Conservation (phyloP, 2,113 vertebrate species). For the Oxygymnocypris stewartii region DNA sequence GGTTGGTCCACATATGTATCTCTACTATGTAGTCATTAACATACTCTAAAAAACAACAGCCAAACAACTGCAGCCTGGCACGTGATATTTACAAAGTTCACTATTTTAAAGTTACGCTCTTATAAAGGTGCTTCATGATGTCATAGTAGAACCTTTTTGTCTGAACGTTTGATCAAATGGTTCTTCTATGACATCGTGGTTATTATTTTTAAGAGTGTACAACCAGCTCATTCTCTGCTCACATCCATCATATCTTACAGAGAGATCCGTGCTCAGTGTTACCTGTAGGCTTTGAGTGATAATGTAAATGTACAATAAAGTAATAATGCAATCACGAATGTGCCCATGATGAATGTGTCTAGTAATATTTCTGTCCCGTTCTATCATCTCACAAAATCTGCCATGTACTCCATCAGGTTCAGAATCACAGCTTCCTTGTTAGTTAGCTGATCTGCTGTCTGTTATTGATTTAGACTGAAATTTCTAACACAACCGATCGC, state of each 20-base stretch:
- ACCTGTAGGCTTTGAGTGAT: neutral
- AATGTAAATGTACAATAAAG: too few species aligned
- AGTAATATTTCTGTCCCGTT: conserved; percentile 5
- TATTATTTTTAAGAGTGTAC: too few species aligned
- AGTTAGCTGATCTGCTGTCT: conserved; percentile 70
- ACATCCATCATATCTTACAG: neutral
- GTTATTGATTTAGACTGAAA: conserved; percentile 77
- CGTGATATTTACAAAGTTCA: neutral
- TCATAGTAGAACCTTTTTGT: too few species aligned
- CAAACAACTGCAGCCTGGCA: neutral
- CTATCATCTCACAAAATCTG: conserved; percentile 11
- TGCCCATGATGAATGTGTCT: neutral
- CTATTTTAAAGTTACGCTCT: neutral
- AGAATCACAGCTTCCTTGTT: conserved; percentile 59
- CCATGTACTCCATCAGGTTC: conserved; percentile 31
- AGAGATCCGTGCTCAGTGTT: neutral
- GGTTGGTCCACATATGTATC: neutral
- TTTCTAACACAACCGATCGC: conserved; percentile 73
- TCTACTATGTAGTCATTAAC: neutral
- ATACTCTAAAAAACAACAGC: neutral
- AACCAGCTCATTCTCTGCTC: neutral
- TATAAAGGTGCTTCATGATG: too few species aligned
- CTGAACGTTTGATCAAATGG: too few species aligned
- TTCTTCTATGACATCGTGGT: too few species aligned
- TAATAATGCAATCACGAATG: neutral